Conservation (phyloP, 2,797 vertebrate genomes). For the Aphelocoma californica region DNA sequence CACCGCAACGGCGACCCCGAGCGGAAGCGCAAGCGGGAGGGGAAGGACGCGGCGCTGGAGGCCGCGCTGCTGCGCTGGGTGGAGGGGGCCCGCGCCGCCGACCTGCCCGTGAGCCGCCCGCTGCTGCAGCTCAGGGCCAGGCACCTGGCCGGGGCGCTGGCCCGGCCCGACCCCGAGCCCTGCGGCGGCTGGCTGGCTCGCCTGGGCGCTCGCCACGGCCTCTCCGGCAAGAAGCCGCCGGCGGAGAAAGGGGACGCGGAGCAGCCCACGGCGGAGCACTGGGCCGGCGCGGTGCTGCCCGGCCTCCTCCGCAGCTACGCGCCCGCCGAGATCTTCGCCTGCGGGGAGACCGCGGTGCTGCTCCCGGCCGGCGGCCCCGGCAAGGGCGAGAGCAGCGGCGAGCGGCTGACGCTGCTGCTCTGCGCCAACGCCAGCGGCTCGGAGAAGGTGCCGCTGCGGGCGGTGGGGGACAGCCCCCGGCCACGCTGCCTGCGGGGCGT, state of each 20-base stretch:
- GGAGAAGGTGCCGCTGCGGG: background rate
- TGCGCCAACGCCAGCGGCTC: constrained; percentile 45
- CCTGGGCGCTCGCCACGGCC: background rate
- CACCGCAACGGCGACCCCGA: background rate
- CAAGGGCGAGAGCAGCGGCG: rapidly evolving
- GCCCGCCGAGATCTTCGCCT: background rate
- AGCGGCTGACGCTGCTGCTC: constrained; percentile 21
- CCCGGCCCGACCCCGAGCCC: background rate
- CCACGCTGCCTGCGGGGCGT: background rate
- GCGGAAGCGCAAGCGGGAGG: constrained; percentile 48
- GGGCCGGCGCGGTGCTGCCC: background rate
- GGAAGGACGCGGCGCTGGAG: background rate
- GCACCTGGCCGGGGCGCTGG: background rate
- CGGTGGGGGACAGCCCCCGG: background rate
- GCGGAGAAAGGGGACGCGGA: background rate
- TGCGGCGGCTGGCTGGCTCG: background rate
- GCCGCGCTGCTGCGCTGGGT: constrained; percentile 42
- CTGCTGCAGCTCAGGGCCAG: background rate
- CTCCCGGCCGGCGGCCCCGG: background rate
- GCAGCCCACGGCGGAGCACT: background rate
- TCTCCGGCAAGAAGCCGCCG: background rate
- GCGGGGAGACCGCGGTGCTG: background rate
- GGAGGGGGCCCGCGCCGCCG: background rate
- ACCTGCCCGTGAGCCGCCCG: background rate
- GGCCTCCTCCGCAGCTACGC: background rate